Evolutionary conservation across 2,797 vertebrate species (phyloP).

Genomic region (Pseudochaenichthys georgianus): DNA sequence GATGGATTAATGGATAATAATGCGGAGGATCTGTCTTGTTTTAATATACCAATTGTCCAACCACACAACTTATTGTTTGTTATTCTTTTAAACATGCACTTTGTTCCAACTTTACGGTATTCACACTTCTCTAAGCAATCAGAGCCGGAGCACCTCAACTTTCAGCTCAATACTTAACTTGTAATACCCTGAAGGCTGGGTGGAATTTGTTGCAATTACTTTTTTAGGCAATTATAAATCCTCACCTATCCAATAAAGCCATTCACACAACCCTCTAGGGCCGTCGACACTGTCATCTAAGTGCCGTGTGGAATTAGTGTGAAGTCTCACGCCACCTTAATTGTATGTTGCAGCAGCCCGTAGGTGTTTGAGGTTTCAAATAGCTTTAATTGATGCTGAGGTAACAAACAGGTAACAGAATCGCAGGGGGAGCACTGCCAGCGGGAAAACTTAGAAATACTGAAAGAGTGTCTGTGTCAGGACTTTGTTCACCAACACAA

Average conservation of each 20-base stretch:
- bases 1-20: not conserved
- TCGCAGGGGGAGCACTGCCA: constrained; percentile 54
- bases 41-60: too few relatives aligned
- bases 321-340: constrained; percentile 75
- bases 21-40: too few relatives aligned
- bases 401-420: constrained; percentile 78
- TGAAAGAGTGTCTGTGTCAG: constrained; percentile 48
- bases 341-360: constrained; percentile 61
- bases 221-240: constrained; percentile 74
- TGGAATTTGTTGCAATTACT: constrained; percentile 76
- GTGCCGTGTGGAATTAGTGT: constrained; percentile 58
- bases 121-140: constrained; percentile 21
- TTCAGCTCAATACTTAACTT: constrained; percentile 39
- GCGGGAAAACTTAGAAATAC: constrained; percentile 36
- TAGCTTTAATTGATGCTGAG: constrained; percentile 74
- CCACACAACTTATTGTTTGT: not conserved
- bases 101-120: constrained; percentile 16
- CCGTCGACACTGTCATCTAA: constrained; percentile 58
- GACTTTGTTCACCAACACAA: constrained; percentile 33
- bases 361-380: constrained; percentile 76
- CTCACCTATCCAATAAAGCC: constrained; percentile 64
- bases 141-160: constrained; percentile 25
- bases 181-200: constrained; percentile 57
- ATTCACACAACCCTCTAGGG: constrained; percentile 62
- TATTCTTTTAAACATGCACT: constrained; percentile 8